These are phyloP conservation scores for Coryphaenoides rupestris DNA, from an alignment of 2,113 vertebrate genomes.

Conservation along the genomic window DNA sequence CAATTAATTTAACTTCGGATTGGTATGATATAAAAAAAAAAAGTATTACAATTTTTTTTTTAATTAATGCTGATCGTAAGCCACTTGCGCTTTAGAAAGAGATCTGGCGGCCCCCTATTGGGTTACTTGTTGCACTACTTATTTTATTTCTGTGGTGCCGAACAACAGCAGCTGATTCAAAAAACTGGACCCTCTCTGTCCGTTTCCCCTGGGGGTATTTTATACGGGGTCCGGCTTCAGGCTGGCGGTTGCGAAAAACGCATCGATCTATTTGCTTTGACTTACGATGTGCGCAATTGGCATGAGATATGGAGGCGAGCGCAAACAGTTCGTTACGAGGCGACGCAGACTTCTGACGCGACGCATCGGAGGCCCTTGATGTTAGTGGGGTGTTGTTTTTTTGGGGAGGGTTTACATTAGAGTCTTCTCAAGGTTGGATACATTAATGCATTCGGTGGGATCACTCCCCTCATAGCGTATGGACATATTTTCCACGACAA, in stretches of 20 bases:
- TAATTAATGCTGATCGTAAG: too few species aligned
- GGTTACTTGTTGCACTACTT: not conserved
- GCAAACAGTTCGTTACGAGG: constrained; percentile 35
- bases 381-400: too few species aligned
- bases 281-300: constrained; percentile 25
- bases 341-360: not conserved
- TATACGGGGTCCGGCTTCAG: constrained; percentile 20
- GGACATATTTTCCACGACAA: too few species aligned
- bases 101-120: constrained; percentile 16
- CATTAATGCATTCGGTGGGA: too few species aligned
- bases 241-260: constrained; percentile 6
- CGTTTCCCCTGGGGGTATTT: constrained; percentile 28
- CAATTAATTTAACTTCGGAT: too few species aligned
- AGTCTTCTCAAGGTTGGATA: too few species aligned
- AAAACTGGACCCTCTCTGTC: not conserved
- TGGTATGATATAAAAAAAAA: too few species aligned
- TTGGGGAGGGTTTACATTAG: too few species aligned
- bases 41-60: not conserved
- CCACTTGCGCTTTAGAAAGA: too few species aligned
- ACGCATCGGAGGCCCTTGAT: not conserved
- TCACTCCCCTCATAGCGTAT: too few species aligned
- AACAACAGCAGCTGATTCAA: not conserved
- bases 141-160: not conserved
- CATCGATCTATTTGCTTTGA: constrained; percentile 49
- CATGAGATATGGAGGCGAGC: constrained; percentile 31